A percentile compares a stretch with the other conserved stretches of the same genome.
Evolutionary conservation across 2,888 invertebrate species (phyloP).

Genomic region (Quadroppia sp.): DNA sequence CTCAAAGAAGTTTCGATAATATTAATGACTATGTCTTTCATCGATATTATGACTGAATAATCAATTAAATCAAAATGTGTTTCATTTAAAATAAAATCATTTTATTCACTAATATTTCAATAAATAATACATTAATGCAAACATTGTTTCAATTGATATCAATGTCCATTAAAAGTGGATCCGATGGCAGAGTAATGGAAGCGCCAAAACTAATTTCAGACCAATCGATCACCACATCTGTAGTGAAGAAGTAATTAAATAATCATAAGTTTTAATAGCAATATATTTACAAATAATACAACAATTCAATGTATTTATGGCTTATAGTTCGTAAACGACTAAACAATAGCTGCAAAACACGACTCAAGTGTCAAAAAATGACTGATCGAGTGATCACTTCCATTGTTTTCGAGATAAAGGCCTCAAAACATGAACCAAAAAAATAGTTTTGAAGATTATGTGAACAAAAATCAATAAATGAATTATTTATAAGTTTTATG

Average conservation of each 20-base stretch:
- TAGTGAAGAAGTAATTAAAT: too few species aligned
- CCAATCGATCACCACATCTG: conserved; percentile 23
- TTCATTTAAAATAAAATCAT: too few species aligned
- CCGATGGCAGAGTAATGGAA: background rate
- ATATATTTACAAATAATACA: too few species aligned
- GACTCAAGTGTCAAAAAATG: conserved; percentile 12
- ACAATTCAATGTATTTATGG: background rate
- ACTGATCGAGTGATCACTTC: conserved; percentile 7
- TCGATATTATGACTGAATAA: conserved; percentile 1
- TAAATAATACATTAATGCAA: background rate
- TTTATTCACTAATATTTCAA: background rate
- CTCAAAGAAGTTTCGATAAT: background rate
- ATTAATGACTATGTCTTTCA: background rate
- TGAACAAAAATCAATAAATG: background rate
- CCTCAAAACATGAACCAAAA: too few species aligned
- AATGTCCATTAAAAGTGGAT: background rate
- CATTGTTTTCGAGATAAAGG: background rate
- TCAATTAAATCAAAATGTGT: too few species aligned
- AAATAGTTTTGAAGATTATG: background rate
- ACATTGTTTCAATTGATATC: background rate
- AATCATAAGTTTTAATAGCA: too few species aligned
- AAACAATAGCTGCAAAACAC: background rate
- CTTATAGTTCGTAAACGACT: background rate
- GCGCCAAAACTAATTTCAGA: conserved; percentile 18
- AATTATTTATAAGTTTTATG: background rate